A percentile compares a stretch with the other conserved stretches of the same genome.
These are phyloP conservation scores for Amia ocellicauda DNA, from an alignment of 2,113 vertebrate species.

Conservation along the genomic window DNA sequence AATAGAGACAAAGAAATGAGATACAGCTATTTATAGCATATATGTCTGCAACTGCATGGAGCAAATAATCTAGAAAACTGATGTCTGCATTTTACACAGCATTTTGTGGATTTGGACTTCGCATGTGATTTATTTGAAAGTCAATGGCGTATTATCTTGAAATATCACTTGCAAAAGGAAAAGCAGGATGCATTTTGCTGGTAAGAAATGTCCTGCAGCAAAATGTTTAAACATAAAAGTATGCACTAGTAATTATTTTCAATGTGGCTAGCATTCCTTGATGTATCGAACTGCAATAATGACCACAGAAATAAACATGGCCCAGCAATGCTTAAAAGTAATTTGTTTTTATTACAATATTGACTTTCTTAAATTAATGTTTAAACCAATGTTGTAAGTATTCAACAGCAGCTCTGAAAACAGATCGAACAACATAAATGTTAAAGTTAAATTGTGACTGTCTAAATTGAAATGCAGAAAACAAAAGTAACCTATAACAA, in stretches of 20 bases:
- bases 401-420: not conserved
- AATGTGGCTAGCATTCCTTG: not conserved
- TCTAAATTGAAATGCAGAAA: not conserved
- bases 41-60: no score
- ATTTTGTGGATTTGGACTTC: no score
- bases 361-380: constrained; percentile 1
- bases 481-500: not conserved
- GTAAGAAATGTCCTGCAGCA: constrained; percentile 4
- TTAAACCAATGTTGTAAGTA: constrained; percentile 1
- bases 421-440: not conserved
- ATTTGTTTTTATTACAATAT: constrained; percentile 1
- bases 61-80: no score
- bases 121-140: no score
- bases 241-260: not conserved
- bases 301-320: not conserved
- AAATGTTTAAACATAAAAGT: not conserved
- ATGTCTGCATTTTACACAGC: no score
- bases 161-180: not conserved
- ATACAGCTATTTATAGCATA: no score
- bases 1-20: no score
- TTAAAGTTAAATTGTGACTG: not conserved
- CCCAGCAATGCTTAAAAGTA: not conserved
- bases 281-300: not conserved
- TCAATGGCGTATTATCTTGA: not conserved
- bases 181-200: not conserved